Evolutionary conservation across 2,113 vertebrate species (phyloP).

Genomic region (Scartelaos histophorus): DNA sequence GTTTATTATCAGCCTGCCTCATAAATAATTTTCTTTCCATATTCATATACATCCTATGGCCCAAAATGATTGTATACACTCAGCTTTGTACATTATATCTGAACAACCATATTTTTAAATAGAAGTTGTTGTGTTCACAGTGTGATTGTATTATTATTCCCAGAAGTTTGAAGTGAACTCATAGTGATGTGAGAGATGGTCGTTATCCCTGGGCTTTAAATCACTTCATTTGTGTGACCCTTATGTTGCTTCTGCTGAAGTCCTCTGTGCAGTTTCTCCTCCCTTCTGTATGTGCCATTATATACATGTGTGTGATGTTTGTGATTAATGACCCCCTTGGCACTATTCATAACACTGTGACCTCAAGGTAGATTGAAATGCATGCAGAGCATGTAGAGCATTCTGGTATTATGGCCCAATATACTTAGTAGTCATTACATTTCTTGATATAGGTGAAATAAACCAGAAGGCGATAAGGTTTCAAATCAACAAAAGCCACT

Average conservation of each 20-base stretch:
- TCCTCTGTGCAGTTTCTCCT: conserved; percentile 43
- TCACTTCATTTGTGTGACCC: conserved; percentile 44
- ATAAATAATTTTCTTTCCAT: conserved; percentile 56
- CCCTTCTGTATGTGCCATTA: conserved; percentile 49
- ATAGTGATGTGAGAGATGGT: conserved; percentile 21
- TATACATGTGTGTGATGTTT: conserved; percentile 53
- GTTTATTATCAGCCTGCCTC: conserved; percentile 48
- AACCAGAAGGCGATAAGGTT: conserved; percentile 60
- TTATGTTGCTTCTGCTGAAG: conserved; percentile 33
- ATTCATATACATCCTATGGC: conserved; percentile 61
- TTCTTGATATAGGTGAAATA: conserved; percentile 71
- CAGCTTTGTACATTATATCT: conserved; percentile 38
- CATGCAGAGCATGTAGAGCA: conserved; percentile 70
- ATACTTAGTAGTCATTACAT: conserved; percentile 75
- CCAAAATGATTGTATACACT: conserved; percentile 52
- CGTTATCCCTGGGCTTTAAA: conserved; percentile 18
- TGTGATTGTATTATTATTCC: conserved; percentile 52
- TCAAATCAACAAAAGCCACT: conserved; percentile 71
- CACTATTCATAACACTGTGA: conserved; percentile 63
- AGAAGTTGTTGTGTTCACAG: conserved; percentile 38
- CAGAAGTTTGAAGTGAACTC: conserved; percentile 31
- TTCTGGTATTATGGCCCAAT: conserved; percentile 74
- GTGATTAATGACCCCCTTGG: conserved; percentile 71
- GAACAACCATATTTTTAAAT: conserved; percentile 29
- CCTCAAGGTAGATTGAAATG: conserved; percentile 75